Conservation (phyloP, 2,113 vertebrate species). For the Eolophus roseicapilla region DNA sequence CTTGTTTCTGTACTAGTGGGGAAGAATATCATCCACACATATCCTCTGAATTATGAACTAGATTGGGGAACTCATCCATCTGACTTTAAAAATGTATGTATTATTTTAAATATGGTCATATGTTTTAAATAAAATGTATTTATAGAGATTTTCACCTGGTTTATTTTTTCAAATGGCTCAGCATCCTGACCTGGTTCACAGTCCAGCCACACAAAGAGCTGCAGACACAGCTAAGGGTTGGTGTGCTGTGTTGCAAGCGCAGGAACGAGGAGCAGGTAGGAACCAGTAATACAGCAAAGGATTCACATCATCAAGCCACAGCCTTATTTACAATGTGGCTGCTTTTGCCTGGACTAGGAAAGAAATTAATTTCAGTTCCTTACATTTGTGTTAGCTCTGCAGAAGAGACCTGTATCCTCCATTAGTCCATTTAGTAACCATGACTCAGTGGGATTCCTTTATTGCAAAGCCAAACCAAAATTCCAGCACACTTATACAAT, state of each 20-base stretch:
- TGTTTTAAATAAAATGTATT: neutral
- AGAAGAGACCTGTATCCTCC: neutral
- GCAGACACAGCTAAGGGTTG: neutral
- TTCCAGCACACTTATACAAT: conserved; percentile 58
- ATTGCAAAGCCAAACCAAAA: conserved; percentile 55
- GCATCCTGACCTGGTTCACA: neutral
- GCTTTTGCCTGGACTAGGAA: neutral
- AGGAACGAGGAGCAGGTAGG: neutral
- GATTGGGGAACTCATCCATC: neutral
- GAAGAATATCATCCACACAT: neutral
- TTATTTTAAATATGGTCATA: neutral
- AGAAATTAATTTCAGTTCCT: conserved; percentile 10
- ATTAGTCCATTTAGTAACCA: neutral
- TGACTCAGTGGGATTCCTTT: conserved; percentile 39
- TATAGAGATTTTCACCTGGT: neutral
- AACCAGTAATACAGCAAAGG: conserved; percentile 48
- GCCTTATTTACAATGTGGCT: neutral
- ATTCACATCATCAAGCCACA: neutral
- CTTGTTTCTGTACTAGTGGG: neutral
- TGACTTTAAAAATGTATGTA: neutral
- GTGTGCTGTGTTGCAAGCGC: neutral
- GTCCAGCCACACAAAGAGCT: neutral
- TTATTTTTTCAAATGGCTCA: neutral
- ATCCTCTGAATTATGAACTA: neutral
- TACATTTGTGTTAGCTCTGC: neutral